A percentile compares a stretch with the other conserved stretches of the same genome.
These are phyloP conservation scores for Subanguina moxae DNA, from an alignment of 1,140 invertebrate genomes.

Conservation along the genomic window DNA sequence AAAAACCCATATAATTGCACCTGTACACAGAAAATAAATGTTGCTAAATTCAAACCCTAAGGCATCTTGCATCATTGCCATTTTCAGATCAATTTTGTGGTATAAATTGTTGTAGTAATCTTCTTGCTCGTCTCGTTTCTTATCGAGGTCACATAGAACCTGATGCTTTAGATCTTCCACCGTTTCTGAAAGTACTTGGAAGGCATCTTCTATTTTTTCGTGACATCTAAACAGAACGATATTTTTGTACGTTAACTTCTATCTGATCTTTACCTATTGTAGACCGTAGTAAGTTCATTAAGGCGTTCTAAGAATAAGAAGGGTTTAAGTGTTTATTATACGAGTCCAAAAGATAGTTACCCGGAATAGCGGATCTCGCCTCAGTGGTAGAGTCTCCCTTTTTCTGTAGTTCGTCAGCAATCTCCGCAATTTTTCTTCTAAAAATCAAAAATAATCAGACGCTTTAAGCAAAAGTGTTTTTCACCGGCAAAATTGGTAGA, in stretches of 20 bases:
- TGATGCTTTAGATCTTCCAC: conserved; percentile 25
- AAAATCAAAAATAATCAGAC: neutral
- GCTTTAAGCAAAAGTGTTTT: neutral
- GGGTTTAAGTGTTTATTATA: too few species aligned
- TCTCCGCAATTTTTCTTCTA: too few species aligned
- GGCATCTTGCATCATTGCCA: conserved; percentile 31
- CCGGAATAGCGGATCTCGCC: conserved; percentile 32
- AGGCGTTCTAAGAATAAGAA: conserved; percentile 8
- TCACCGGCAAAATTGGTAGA: neutral
- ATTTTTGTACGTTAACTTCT: too few species aligned
- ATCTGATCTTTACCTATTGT: neutral
- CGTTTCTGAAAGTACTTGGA: conserved; percentile 16
- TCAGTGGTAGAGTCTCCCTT: conserved; percentile 20
- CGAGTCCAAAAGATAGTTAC: too few species aligned
- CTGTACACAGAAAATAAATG: too few species aligned
- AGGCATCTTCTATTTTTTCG: conserved; percentile 28
- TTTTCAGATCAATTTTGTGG: conserved; percentile 30
- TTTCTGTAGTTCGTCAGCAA: too few species aligned
- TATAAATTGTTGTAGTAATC: conserved; percentile 30
- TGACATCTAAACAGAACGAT: conserved; percentile 6
- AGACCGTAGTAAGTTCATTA: conserved; percentile 21
- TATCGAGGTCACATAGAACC: conserved; percentile 25
- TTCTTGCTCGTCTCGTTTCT: conserved; percentile 35
- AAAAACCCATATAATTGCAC: neutral
- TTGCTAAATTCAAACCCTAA: conserved; percentile 1